Evolutionary conservation across 2,888 invertebrate species (phyloP), one percentile per base, ranked within the genome.

Genomic region (Tachina lurida): DNA sequence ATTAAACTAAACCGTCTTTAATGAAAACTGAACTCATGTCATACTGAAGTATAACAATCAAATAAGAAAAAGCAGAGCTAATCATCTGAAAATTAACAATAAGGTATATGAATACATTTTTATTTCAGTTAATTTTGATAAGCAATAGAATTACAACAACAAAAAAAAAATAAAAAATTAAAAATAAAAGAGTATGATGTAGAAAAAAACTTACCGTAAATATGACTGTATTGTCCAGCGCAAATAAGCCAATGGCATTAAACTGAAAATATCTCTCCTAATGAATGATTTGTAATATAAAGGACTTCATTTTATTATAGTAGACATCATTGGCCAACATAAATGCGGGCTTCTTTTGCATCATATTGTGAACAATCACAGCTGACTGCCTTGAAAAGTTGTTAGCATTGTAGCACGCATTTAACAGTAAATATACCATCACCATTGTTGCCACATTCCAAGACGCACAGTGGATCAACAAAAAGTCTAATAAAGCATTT

Each of bases 271-370:
- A 92, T 4, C 91, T 91, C 68, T 93, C 93, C 91, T 93, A 92
- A 87, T 93, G 93, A 3, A 93, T 89, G 65, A 91, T 92, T 83
- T 93, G 93, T 86, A 93, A 83, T 0, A 93, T 92, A 80, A 93
- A 93, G 7, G 92, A 91, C 81, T 93, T 93, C 93, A 93, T 93
- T 89, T 92, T 92, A 87, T 92, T 93, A 84, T 93, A 93, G 70
- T 90, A 93, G 4, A 91, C 87, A 90, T 93, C 92, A 71, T 92
- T 92, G 87, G 91, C 92, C 49, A 93, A 85, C 93, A 93, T 92
- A 79, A 93, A 93, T 4, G 91, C 89, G 0, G 93, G 93, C 63
- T 93, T 93, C 88, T 93, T 93, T 52, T 93, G 93, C 90, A 93
- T 91, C 22, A 93, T 93, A 89, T 93, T 92, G 75, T 93, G 93